Base-by-base conservation (phyloP, 2,888 invertebrate species). In the Hyposoter dolosus region DNA sequence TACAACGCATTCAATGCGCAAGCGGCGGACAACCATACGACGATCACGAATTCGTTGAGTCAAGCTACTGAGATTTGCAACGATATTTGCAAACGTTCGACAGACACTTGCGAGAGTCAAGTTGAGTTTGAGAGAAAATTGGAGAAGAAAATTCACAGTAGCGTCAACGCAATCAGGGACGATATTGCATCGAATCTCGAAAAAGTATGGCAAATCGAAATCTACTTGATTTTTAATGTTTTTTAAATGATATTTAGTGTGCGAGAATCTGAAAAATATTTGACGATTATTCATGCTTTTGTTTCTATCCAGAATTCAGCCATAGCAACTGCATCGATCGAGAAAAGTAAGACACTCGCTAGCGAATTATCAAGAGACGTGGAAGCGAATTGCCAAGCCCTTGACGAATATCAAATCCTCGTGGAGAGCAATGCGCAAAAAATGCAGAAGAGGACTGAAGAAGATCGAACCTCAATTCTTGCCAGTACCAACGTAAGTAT, bases 351-450 rank as follows among this genome's bases (percentile, higher is more conserved):
- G 53, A 74, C 84, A 50, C 63, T 93, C 47, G 88, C 89, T 12
- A 81, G 88, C 15, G 89, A 93, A 85, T 88, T 94, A 66, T 88
- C 91, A 83, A 89, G 79, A 19, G 88, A 88, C 66, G 40, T 93
- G 40, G 90, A 87, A 53, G 79, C 87, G 50, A 90, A 88, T 65
- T 88, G 89, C 50, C 81, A 90, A 66, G 83, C 85, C 19, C 85
- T 92, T 32, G 63, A 60, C 35, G 81, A 88, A 43, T 90, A 92
- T 60, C 90, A 90, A 50, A 80, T 88, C 76, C 74, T 78, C n/a
- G 81, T 91, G 43, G 84, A 91, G 78, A 45, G 71, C 35, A 89
- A 89, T 68, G 85, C 84, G n/a, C 79, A 76, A 12, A 87, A 91
- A 43, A 79, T 92, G 12, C 72, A 89, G 82, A 83, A 90, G 23